Evolutionary conservation across 1,140 invertebrate genomes (phyloP).

Genomic region (Lithobius niger): DNA sequence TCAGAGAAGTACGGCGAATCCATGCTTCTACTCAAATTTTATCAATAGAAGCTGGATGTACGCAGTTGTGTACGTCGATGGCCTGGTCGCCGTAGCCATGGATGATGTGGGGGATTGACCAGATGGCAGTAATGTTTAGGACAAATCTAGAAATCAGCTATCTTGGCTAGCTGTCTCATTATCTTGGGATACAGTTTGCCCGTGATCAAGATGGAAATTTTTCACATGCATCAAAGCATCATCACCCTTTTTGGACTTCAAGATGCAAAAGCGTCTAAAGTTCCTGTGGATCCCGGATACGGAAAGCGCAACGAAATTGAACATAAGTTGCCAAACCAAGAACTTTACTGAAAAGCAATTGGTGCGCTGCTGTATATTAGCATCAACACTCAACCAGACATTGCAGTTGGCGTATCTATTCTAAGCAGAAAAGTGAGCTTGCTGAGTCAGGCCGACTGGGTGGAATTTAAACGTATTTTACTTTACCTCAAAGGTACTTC

Average conservation of each 20-base stretch:
- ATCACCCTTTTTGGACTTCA: background rate
- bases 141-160: background rate
- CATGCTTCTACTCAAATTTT: background rate
- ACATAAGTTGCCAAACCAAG: background rate
- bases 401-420: background rate
- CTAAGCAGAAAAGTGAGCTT: background rate
- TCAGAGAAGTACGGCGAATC: conserved; percentile 1
- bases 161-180: background rate
- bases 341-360: conserved; percentile 4
- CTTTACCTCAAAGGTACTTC: background rate
- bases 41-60: background rate
- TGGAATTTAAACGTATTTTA: too few species aligned
- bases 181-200: background rate
- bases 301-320: background rate
- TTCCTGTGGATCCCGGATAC: background rate
- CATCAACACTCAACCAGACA: background rate
- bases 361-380: conserved; percentile 6
- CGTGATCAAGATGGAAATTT: conserved; percentile 3
- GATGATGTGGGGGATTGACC: background rate
- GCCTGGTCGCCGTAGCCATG: background rate
- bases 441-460: too few species aligned
- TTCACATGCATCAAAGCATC: background rate
- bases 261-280: background rate
- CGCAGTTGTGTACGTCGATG: background rate
- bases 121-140: background rate